Evolutionary conservation across 2,888 invertebrate genomes (phyloP), one percentile per base, ranked within the genome.

Genomic region (Silvanus unidentatus): DNA sequence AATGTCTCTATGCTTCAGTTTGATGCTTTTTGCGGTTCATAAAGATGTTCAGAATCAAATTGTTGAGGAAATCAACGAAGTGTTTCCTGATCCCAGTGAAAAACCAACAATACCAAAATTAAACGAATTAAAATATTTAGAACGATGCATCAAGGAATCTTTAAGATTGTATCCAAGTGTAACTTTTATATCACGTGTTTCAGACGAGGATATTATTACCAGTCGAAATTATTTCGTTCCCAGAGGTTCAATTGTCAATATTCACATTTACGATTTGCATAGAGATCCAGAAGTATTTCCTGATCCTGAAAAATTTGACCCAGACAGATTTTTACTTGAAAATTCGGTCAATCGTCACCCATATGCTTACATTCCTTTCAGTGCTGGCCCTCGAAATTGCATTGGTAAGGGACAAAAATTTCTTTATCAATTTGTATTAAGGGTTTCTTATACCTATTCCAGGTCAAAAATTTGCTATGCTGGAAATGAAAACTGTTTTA

Each of bases 301-400:
- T 0, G 73, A 86, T 52, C 84, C 88, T 0, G 69, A 76, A 37
- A 74, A 71, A 48, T 87, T 84, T 62, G 78, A 84, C 60, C 86
- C 86, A 0, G 84, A 86, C 40, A 70, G 87, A 50, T 88, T 88
- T 66, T 62, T 81, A 30, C 77, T 80, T 0, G 80, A 85, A 57
- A 76, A 77, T 54, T 64, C 70, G 9, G 46, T 58, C 1, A 64
- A 67, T 15, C 71, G 82, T 22, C 82, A 84, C 68, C 79, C 81
- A 0, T 84, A 76, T 52, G 74, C 79, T 0, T 84, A 77, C 59
- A 74, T 84, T 43, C 83, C 84, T 0, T 84, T 84, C 50, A 83
- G 83, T 59, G 83, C 81, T 0, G 84, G 84, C 2, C 78, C 79
- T 0, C 74, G 84, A 16, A 84, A 84, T 64, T 84, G 84, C 55